Conservation (phyloP, 2,113 vertebrate genomes). For the Siniperca chuatsi region DNA sequence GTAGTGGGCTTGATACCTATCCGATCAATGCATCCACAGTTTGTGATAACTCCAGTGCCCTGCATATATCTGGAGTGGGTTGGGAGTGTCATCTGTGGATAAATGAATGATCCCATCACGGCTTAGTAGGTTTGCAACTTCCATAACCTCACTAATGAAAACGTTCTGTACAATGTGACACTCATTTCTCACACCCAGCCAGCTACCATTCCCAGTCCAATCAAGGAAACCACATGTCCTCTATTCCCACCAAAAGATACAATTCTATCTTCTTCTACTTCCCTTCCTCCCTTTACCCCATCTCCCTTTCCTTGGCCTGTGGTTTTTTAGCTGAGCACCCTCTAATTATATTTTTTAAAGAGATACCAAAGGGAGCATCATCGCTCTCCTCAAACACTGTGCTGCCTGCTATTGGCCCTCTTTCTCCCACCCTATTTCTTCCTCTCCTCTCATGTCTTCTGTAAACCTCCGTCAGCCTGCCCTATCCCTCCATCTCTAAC, state of each 20-base stretch:
- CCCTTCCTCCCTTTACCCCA: background rate
- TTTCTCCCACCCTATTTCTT: conserved; percentile 12
- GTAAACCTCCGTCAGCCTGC: conserved; percentile 42
- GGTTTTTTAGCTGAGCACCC: conserved; percentile 47
- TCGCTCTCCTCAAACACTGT: conserved; percentile 19
- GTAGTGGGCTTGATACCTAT: no score
- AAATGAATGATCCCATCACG: background rate
- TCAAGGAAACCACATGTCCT: conserved; percentile 45
- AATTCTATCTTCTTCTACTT: background rate
- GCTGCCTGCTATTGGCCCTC: conserved; percentile 3
- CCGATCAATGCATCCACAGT: background rate
- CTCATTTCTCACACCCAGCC: conserved; percentile 45
- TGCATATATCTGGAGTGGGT: background rate
- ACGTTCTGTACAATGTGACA: conserved; percentile 2
- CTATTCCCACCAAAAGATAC: conserved; percentile 24
- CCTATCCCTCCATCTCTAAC: conserved; percentile 15
- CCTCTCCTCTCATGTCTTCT: conserved; percentile 32
- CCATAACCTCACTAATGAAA: conserved; percentile 31
- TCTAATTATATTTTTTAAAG: conserved; percentile 70
- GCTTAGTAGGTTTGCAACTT: background rate
- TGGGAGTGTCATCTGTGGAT: background rate
- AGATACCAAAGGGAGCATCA: conserved; percentile 58
- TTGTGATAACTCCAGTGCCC: background rate
- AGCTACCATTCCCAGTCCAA: conserved; percentile 34
- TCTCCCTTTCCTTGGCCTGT: conserved; percentile 36